Evolutionary conservation across 1,140 invertebrate genomes (phyloP), one percentile per base, ranked within the genome.

Genomic region (Brachionus rotundiformis): DNA sequence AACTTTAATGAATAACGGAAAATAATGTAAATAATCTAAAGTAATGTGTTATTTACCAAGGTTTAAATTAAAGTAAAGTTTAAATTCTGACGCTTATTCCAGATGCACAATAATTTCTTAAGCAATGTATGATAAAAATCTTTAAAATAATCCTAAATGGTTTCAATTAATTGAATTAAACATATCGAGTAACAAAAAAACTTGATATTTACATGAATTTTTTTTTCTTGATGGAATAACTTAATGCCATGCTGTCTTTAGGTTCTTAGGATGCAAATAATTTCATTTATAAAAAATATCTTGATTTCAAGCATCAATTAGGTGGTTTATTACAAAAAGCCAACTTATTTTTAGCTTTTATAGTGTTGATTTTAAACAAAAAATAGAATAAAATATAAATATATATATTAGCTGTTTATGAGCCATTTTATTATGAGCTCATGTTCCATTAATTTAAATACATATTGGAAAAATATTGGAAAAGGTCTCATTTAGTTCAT

Each of bases 1-100:
- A 54, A 54, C 23, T 54, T 54, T 54, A 54, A 54, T 54, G 47
- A 54, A 54, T 54, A 54, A 54, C 47, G 47, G 47, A 54, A 54
- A 54, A 19, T 54, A 54, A 54, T 54, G 47, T 54, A 54, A 54
- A 54, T 54, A 54, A 54, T 54, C 47, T 54, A 54, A 54, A 54
- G 47, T 54, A 54, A 54, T 54, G 47, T 54, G 47, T 54, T 54
- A 54, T 54, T 54, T 54, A 54, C 47, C 47, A 54, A 54, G 19
- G 47, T 54, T 54, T 54, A 54, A 54, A 54, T 54, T 54, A 54
- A 54, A 54, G 47, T 54, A 54, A 54, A 54, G 47, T 54, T 54
- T 54, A 54, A 54, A 54, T 54, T 54, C 47, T 54, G 47, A 54
- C 47, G 47, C 47, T 54, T 54, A 54, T 54, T 54, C 47, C 47